Evolutionary conservation across 2,113 vertebrate genomes (phyloP).

Genomic region (Crotalus tigris): DNA sequence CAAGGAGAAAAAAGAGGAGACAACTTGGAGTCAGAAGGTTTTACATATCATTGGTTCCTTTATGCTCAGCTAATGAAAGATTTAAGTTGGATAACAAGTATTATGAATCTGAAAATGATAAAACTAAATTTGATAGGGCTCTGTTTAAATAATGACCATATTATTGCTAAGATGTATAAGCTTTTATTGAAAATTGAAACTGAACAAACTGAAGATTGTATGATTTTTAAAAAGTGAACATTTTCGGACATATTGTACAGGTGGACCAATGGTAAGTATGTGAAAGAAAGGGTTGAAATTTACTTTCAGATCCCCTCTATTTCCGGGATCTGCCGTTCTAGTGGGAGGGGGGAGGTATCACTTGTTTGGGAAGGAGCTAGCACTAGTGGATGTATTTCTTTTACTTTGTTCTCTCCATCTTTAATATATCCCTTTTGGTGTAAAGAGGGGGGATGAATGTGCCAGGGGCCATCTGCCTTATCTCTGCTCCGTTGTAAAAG

Average conservation of each 20-base stretch:
- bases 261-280: neutral
- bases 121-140: neutral
- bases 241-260: neutral
- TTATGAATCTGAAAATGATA: neutral
- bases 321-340: no score
- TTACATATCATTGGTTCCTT: neutral
- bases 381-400: no score
- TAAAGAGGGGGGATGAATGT: no score
- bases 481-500: no score
- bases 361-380: no score
- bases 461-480: no score
- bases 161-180: neutral
- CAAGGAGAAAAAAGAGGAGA: neutral
- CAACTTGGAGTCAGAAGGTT: neutral
- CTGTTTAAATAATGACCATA: neutral
- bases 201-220: neutral
- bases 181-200: neutral
- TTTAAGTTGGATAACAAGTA: neutral
- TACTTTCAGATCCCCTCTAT: no score
- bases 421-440: no score
- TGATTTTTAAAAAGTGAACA: neutral
- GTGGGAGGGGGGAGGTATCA: no score
- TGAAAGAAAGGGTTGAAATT: neutral
- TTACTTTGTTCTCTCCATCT: no score
- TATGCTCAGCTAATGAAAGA: neutral